Evolutionary conservation across 2,797 vertebrate genomes (phyloP), one percentile per base, ranked within the genome.

Genomic region (Cynopterus sphinx): DNA sequence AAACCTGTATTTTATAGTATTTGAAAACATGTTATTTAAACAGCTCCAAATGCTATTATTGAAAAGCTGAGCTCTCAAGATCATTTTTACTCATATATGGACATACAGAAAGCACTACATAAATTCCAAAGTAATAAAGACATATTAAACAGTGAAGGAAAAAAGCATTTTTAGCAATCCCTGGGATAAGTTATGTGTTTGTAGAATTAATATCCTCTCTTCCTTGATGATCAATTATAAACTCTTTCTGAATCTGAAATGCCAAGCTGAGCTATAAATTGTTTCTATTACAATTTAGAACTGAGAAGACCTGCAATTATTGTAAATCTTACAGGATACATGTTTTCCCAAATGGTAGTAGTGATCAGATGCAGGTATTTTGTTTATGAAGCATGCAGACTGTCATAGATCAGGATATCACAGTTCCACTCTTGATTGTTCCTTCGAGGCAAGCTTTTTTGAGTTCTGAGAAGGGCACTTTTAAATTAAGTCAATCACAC

Each of bases 401-500:
- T 5, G n/a, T 86, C 78, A 2, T 17, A 49, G 90, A 87, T 68
- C 4, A 91, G 26, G 5, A 41, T 77, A 92, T 3, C 85, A 71
- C 33, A 67, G 9, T 65, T 13, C 94, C 89, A 39, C 28, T 90
- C 92, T 68, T 94, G 26, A 51, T 65, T 49, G 9, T 51, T 93
- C 87, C 93, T 96, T 87, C 75, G 87, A 95, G 43, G 67, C 77
- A 57, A 87, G 67, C 84, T 96, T 95, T 95, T 71, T 31, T 33
- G 67, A 57, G n/a, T 90, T 95, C 65, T 93, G 51, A 41, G 2
- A 94, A 53, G 39, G 22, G 5, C 81, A 92, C 96, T 97, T 96
- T 97, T 87, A 96, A 97, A 95, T 97, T 96, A 97, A 94, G 95
- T 96, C 98, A 98, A 97, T 99, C 98, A 98, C 96, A 98, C 97